Evolutionary conservation across 2,888 invertebrate species (phyloP).

Genomic region (Apodemia zela): DNA sequence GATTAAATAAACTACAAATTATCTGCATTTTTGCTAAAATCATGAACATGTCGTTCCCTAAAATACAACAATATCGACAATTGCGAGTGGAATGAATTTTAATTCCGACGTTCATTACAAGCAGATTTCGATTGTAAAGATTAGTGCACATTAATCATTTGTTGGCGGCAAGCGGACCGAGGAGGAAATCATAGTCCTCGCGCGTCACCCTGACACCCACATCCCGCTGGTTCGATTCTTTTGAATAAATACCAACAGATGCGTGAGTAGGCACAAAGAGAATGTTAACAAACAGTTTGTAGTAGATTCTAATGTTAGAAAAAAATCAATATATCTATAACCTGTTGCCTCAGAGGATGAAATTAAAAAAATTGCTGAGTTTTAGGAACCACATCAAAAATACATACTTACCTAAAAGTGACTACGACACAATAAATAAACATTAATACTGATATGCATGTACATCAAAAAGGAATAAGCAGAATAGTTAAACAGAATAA

Average conservation of each 20-base stretch:
- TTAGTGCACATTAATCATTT: conserved; percentile 67
- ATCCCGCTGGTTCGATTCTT: conserved; percentile 42
- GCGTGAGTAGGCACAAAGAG: conserved; percentile 24
- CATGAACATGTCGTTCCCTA: neutral
- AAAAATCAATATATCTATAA: no score
- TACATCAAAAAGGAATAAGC: no score
- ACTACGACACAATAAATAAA: no score
- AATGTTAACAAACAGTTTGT: neutral
- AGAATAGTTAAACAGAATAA: no score
- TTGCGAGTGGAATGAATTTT: conserved; percentile 38
- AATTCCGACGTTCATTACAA: conserved; percentile 54
- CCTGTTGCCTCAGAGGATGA: no score
- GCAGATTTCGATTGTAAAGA: conserved; percentile 59
- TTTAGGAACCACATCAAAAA: no score
- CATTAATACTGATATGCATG: no score
- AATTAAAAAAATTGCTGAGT: no score
- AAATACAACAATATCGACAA: conserved; percentile 22
- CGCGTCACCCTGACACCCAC: conserved; percentile 69
- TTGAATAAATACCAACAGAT: conserved; percentile 25
- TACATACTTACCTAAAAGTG: no score
- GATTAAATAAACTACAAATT: no score
- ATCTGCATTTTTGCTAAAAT: no score
- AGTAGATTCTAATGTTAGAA: no score
- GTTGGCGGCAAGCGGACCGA: conserved; percentile 67
- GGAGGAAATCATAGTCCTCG: conserved; percentile 74